Evolutionary conservation across 2,888 invertebrate genomes (phyloP), one percentile per base, ranked within the genome.

Genomic region (Autographa pulchrina): DNA sequence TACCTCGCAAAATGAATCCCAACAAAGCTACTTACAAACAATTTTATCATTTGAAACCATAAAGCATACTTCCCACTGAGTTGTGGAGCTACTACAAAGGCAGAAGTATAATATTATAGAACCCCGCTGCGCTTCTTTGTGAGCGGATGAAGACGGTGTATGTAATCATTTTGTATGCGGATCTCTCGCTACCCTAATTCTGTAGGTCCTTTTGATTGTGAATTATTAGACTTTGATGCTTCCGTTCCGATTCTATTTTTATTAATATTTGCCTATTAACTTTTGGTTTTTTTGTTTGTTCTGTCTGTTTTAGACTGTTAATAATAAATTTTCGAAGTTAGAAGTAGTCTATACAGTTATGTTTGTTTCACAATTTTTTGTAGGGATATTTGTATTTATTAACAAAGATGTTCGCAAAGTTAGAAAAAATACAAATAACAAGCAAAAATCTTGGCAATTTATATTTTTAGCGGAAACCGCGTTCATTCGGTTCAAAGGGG

Each of bases 41-140:
- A 90, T 95, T 94, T 93, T 94, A 96, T 95, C 95, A 96, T 96
- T 95, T 92, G 93, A 93, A 95, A 93, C 95, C 95, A 92, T 95
- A 95, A 95, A 95, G 94, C 92, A 93, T 93, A 91, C 93, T 90
- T 92, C 95, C 95, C 92, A 95, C 95, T 93, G 95, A 76, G 95
- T 86, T 86, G 86, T 87, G 90, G 87, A 92, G 94, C 93, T 92
- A 92, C 94, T 89, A 95, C 95, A 95, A 96, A 95, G 95, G 94
- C 92, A 92, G 88, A 91, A 89, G 93, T 94, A 95, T 93, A 95
- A 95, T 96, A 95, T 94, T 91, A 90, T 90, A 92, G 94, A 89
- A 90, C 93, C 96, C 95, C 95, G 95, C 95, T 95, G 96, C 70
- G 95, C 86, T 91, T 92, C 93, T 94, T 95, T 95, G 96, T 95